Conservation (phyloP, 2,888 invertebrate species). For the Sycophila texana region DNA sequence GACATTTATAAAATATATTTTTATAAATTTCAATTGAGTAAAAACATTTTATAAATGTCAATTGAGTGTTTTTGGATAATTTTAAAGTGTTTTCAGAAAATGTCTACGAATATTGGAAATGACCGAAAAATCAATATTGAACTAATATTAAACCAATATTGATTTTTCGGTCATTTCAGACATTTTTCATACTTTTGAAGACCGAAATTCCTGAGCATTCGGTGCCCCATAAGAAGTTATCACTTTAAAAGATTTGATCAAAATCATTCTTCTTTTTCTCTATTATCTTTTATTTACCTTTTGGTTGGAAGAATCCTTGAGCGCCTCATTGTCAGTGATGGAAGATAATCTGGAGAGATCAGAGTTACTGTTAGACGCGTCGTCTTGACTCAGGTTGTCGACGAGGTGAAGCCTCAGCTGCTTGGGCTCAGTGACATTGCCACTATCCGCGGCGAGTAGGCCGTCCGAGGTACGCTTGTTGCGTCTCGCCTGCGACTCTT, state of each 20-base stretch:
- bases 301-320: conserved; percentile 59
- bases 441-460: conserved; percentile 53
- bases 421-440: conserved; percentile 54
- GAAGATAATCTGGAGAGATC: conserved; percentile 61
- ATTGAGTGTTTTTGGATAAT: no score
- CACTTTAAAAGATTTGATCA: background rate
- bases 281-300: conserved; percentile 26
- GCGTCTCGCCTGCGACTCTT: conserved; percentile 43
- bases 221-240: no score
- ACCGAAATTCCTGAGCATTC: no score
- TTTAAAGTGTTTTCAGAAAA: no score
- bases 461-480: conserved; percentile 56
- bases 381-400: conserved; percentile 71
- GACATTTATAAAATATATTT: no score
- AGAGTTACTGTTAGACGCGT: conserved; percentile 70
- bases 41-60: no score
- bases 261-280: background rate
- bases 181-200: no score
- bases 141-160: no score
- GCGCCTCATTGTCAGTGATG: conserved; percentile 44
- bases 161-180: no score
- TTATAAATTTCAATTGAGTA: no score
- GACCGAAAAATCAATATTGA: no score
- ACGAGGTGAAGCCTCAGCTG: conserved; percentile 63
- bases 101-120: no score